phyloP scores from a whole-genome alignment of 2,888 invertebrate species.

The Ferdinandea cuprea region DNA sequence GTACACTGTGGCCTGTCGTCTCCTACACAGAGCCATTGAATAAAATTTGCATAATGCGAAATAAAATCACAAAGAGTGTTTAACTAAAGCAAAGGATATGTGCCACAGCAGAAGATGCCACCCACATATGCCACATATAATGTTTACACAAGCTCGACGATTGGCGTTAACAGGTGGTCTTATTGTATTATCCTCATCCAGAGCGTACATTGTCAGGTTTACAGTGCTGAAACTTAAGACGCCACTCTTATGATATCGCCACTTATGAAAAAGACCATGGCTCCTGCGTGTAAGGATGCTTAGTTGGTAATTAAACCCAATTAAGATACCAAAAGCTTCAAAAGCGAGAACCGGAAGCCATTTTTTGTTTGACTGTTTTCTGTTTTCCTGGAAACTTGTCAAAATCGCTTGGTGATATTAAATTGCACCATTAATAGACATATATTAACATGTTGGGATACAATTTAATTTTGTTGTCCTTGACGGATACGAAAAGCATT shows the following conservation, averaged over 20 bases:
- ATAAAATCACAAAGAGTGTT: slow-evolving; percentile 63
- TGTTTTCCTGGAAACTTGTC: not conserved
- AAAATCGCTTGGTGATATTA: slow-evolving; percentile 4
- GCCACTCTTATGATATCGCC: slow-evolving; percentile 16
- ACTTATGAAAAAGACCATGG: slow-evolving; percentile 3
- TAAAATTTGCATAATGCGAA: slow-evolving; percentile 70
- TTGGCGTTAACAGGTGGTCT: slow-evolving; percentile 44
- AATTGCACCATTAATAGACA: slow-evolving; percentile 19
- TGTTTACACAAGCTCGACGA: not conserved
- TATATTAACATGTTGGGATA: slow-evolving; percentile 19
- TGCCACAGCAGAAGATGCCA: not conserved
- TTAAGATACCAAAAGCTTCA: slow-evolving; percentile 25
- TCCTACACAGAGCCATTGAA: slow-evolving; percentile 34
- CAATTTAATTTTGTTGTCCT: not conserved
- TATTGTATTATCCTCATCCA: not conserved
- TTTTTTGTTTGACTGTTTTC: not conserved
- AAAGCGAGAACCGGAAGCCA: slow-evolving; percentile 4
- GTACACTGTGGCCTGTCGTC: not conserved
- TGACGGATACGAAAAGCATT: not conserved
- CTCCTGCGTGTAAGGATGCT: not conserved
- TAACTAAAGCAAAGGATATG: slow-evolving; percentile 41
- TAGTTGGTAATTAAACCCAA: slow-evolving; percentile 34
- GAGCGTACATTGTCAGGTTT: not conserved
- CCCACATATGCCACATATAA: slow-evolving; percentile 8
- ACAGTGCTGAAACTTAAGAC: slow-evolving; percentile 22